Conservation (phyloP, 1,140 invertebrate species). For the Cotesia vestalis region DNA sequence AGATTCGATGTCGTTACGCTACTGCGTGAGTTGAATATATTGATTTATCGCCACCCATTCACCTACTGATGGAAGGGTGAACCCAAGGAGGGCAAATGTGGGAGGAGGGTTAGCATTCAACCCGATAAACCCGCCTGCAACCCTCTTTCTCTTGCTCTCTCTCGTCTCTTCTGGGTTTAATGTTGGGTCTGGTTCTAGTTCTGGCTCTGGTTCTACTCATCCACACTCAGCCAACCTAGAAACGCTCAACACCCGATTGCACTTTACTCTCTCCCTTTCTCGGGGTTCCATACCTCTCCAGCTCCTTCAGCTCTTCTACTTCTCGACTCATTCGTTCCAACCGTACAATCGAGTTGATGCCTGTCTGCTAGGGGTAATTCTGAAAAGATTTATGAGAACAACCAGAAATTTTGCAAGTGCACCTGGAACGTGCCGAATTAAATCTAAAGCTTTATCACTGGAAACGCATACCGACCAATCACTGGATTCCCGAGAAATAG, state of each 20-base stretch:
- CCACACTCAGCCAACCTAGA: constrained; percentile 13
- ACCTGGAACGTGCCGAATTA: constrained; percentile 18
- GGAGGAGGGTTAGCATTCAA: constrained; percentile 12
- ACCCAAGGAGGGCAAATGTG: neutral
- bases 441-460: neutral
- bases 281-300: neutral
- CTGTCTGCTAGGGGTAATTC: neutral
- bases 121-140: constrained; percentile 28
- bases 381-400: constrained; percentile 26
- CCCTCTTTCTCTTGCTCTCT: neutral
- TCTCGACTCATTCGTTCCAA: constrained; percentile 14
- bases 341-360: constrained; percentile 8
- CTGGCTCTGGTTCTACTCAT: constrained; percentile 1
- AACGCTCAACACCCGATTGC: constrained; percentile 35
- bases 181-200: too few relatives aligned
- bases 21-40: constrained; percentile 61
- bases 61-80: constrained; percentile 29
- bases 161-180: too few relatives aligned
- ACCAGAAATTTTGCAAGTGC: constrained; percentile 15
- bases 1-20: constrained; percentile 57
- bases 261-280: constrained; percentile 31
- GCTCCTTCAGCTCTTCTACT: neutral
- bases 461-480: neutral
- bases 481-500: too few relatives aligned
- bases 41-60: constrained; percentile 55